Evolutionary conservation across 2,113 vertebrate genomes (phyloP).

Genomic region (Chelonoidis abingdonii): DNA sequence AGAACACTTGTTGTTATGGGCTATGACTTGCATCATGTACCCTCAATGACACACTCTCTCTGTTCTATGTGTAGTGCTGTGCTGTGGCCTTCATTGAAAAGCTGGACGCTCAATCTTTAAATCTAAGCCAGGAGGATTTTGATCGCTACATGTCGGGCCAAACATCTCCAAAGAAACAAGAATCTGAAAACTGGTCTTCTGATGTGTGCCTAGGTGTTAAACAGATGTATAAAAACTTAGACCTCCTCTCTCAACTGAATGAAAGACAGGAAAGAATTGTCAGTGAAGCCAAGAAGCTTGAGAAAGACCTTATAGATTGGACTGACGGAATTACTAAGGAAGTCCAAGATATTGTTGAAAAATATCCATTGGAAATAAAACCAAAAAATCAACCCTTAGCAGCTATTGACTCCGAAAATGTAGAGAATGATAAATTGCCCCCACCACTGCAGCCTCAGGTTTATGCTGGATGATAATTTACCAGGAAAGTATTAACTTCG

Average conservation of each 20-base stretch:
- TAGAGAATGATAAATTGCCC: slow-evolving; percentile 91
- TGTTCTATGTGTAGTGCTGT: slow-evolving; percentile 86
- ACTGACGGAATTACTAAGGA: slow-evolving; percentile 86
- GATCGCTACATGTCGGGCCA: slow-evolving; percentile 96
- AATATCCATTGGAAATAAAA: slow-evolving; percentile 89
- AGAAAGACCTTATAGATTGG: slow-evolving; percentile 92
- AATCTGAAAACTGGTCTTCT: slow-evolving; percentile 81
- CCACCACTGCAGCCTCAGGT: slow-evolving; percentile 92
- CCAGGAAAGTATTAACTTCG: not conserved
- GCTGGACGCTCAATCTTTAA: slow-evolving; percentile 94
- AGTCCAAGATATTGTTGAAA: slow-evolving; percentile 90
- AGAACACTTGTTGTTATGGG: accelerated
- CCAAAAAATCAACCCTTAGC: slow-evolving; percentile 80
- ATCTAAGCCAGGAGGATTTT: slow-evolving; percentile 94
- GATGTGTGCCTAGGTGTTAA: slow-evolving; percentile 84
- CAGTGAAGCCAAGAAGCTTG: slow-evolving; percentile 87
- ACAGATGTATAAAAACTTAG: slow-evolving; percentile 90
- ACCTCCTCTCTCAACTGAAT: slow-evolving; percentile 87
- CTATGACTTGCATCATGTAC: accelerated
- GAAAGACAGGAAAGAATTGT: slow-evolving; percentile 89
- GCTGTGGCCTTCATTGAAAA: slow-evolving; percentile 98
- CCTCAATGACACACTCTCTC: not conserved
- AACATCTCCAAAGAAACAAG: slow-evolving; percentile 85
- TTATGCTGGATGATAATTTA: slow-evolving; percentile 85
- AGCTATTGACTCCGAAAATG: slow-evolving; percentile 92